Evolutionary conservation across 35 echinoderm and acorn worm species (phyloP).

Genomic region (Apostichopus japonicus): DNA sequence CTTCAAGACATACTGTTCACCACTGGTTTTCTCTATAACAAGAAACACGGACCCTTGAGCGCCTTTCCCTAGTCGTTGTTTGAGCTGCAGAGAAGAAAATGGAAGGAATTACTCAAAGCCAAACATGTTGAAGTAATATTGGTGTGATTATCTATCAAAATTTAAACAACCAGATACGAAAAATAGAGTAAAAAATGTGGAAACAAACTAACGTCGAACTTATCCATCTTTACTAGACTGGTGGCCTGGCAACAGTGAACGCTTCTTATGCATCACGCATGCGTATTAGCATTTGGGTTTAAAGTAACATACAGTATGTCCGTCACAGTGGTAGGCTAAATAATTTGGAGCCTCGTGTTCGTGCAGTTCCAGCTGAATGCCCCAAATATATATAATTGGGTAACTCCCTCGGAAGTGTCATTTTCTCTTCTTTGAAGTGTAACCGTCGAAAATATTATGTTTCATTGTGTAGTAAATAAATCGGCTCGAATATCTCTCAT

Average conservation of each 20-base stretch:
- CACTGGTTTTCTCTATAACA: slow-evolving; percentile 63
- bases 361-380: no score
- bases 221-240: slow-evolving; percentile 25
- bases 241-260: slow-evolving; percentile 57
- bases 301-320: background rate
- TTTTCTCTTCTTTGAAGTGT: no score
- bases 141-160: background rate
- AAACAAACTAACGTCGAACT: slow-evolving; percentile 39
- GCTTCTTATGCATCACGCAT: background rate
- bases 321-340: no score
- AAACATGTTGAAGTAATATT: background rate
- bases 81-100: slow-evolving; percentile 70
- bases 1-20: slow-evolving; percentile 76
- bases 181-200: background rate
- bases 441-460: no score
- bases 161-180: background rate
- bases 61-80: slow-evolving; percentile 95
- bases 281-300: background rate
- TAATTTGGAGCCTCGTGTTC: no score
- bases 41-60: slow-evolving; percentile 96
- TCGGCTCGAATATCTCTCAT: no score
- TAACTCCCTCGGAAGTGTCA: no score
- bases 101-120: background rate
- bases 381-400: no score
- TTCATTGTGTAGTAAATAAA: no score